Percentiles rank a stretch among this genome's conserved stretches.
phyloP scores from a whole-genome alignment of 2,797 vertebrate genomes.

The Steatocranus sp. region DNA sequence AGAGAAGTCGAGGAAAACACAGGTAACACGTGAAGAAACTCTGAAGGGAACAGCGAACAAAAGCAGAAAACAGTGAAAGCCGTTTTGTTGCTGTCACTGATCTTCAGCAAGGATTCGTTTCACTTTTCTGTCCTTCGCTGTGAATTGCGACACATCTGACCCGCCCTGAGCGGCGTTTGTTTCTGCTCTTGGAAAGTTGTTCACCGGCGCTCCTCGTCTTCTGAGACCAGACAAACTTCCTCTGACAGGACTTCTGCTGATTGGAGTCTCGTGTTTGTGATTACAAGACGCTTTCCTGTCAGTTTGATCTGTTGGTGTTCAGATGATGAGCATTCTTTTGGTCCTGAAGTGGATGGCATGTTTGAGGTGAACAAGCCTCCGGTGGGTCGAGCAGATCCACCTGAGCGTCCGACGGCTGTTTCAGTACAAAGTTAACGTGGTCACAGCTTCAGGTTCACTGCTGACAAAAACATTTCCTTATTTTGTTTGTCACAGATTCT shows the following conservation, averaged over 20 bases:
- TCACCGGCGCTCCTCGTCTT: not conserved
- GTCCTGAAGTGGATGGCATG: accelerated
- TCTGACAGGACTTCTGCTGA: not conserved
- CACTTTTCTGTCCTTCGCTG: not conserved
- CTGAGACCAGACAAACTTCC: not conserved
- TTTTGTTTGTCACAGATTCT: not conserved
- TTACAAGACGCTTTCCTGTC: not conserved
- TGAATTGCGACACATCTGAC: not conserved
- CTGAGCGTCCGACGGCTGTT: not conserved
- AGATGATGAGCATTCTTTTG: not conserved
- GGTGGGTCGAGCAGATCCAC: not conserved
- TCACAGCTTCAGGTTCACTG: not conserved
- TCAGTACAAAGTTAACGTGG: not conserved
- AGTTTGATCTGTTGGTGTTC: not conserved
- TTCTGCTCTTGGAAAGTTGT: not conserved
- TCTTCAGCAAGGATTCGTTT: not conserved
- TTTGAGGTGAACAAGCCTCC: not conserved
- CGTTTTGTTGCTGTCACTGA: not conserved
- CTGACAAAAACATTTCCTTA: not conserved
- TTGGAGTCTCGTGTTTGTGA: not conserved
- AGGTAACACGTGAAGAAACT: not conserved
- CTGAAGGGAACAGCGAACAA: not conserved
- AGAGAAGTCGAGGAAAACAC: not conserved
- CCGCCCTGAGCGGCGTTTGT: accelerated
- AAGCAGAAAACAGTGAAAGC: not conserved